These are phyloP conservation scores for Sabatieria punctata DNA, from an alignment of 2,888 invertebrate genomes.

Conservation along the genomic window DNA sequence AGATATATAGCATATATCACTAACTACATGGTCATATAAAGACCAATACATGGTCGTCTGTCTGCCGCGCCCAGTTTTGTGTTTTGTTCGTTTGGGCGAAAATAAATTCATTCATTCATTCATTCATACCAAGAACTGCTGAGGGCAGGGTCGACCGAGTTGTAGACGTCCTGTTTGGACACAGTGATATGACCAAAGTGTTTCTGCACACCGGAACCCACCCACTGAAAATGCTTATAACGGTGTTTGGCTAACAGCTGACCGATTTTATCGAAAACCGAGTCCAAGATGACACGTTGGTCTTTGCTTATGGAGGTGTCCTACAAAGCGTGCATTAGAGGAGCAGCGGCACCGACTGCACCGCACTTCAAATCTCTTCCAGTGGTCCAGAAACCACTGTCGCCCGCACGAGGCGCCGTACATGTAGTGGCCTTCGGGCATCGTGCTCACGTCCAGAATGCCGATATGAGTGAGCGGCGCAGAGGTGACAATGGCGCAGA, in stretches of 20 bases:
- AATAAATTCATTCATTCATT: no score
- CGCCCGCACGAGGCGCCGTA: conserved; percentile 28
- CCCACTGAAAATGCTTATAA: conserved; percentile 15
- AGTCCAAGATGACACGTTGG: no score
- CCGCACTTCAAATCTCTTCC: conserved; percentile 1
- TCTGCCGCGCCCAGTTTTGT: no score
- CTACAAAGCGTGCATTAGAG: no score
- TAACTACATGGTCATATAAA: no score
- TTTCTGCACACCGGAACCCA: conserved; percentile 29
- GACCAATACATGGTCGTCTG: no score
- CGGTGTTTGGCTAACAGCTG: conserved; percentile 4
- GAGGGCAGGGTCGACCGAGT: conserved; percentile 10
- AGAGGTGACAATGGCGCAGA: conserved; percentile 27
- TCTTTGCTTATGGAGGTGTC: no score
- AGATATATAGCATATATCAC: no score
- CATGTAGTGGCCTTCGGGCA: conserved; percentile 28
- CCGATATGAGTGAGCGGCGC: conserved; percentile 29
- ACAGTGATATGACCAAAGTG: conserved; percentile 29
- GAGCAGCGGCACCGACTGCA: no score
- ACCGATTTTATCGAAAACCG: conserved; percentile 5
- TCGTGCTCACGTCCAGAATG: conserved; percentile 20
- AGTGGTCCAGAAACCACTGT: conserved; percentile 23
- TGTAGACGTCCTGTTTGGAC: conserved; percentile 20
- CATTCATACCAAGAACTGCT: no score
- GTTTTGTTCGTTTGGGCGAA: no score